Conservation (phyloP, 2,888 invertebrate species). For the Eucera pruinosa region DNA sequence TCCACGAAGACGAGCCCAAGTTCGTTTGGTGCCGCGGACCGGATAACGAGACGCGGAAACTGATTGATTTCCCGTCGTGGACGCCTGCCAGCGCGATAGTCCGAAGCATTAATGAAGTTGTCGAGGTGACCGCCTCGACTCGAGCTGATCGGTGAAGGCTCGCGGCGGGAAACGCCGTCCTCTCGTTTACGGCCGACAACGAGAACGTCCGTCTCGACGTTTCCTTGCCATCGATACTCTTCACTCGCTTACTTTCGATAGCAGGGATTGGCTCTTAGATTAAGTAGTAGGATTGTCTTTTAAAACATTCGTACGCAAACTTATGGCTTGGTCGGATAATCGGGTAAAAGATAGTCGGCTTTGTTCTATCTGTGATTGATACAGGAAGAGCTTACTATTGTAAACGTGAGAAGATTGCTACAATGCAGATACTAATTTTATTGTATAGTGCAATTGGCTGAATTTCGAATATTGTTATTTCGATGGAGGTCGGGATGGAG, state of each 20-base stretch:
- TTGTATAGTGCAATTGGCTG: background rate
- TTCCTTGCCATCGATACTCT: conserved; percentile 20
- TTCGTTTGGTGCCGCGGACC: conserved; percentile 55
- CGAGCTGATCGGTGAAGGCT: conserved; percentile 52
- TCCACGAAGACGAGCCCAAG: conserved; percentile 6
- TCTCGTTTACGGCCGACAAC: conserved; percentile 43
- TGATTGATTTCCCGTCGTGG: conserved; percentile 67
- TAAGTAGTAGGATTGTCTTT: no score
- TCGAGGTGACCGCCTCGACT: conserved; percentile 52
- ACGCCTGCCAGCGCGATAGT: conserved; percentile 65
- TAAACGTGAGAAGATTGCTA: background rate
- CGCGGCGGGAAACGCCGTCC: conserved; percentile 47
- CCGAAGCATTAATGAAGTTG: conserved; percentile 66
- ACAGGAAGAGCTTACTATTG: background rate
- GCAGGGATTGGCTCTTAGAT: conserved; percentile 10
- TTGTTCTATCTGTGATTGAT: background rate
- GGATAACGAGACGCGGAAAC: conserved; percentile 67
- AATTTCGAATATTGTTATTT: background rate
- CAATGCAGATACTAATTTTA: background rate
- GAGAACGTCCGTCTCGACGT: conserved; percentile 11
- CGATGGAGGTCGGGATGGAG: background rate
- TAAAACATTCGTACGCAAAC: background rate
- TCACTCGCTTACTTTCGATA: conserved; percentile 9
- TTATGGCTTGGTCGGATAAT: background rate
- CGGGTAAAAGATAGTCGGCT: background rate